These are phyloP conservation scores for Rhinichthys klamathensis DNA, from an alignment of 2,113 vertebrate species.

Conservation along the genomic window DNA sequence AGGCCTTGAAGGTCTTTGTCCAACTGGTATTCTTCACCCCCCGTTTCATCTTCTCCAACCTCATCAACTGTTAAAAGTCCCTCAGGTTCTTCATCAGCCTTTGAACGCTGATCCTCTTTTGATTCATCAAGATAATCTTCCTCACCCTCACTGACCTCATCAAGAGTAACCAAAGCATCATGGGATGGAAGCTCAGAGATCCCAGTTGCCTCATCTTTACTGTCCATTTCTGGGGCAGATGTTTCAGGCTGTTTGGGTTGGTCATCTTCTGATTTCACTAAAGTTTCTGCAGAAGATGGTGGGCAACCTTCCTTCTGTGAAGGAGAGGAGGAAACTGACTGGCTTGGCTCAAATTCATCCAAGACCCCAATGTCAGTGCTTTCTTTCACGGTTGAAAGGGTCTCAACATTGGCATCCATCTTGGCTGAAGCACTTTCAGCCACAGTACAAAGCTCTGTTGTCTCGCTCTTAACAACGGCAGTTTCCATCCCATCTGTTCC, in stretches of 20 bases:
- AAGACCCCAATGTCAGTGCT: not conserved
- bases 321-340: conserved; percentile 4
- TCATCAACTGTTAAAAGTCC: conserved; percentile 71
- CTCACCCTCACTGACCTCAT: conserved; percentile 87
- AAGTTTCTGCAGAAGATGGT: not conserved
- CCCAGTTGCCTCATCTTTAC: not conserved
- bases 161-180: conserved; percentile 78
- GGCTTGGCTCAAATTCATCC: not conserved
- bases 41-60: conserved; percentile 63
- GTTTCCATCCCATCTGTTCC: not conserved
- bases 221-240: not conserved
- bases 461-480: not conserved
- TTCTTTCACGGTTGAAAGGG: not conserved
- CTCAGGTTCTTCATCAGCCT: conserved; percentile 51
- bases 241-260: not conserved
- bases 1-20: conserved; percentile 61
- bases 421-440: not conserved
- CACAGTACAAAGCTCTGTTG: not conserved
- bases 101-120: conserved; percentile 72
- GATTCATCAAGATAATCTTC: conserved; percentile 78
- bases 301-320: not conserved
- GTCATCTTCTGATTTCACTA: not conserved
- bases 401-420: not conserved
- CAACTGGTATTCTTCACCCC: not conserved
- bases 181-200: conserved; percentile 19